Conservation (phyloP, 2,888 invertebrate genomes). For the Seira musarum region DNA sequence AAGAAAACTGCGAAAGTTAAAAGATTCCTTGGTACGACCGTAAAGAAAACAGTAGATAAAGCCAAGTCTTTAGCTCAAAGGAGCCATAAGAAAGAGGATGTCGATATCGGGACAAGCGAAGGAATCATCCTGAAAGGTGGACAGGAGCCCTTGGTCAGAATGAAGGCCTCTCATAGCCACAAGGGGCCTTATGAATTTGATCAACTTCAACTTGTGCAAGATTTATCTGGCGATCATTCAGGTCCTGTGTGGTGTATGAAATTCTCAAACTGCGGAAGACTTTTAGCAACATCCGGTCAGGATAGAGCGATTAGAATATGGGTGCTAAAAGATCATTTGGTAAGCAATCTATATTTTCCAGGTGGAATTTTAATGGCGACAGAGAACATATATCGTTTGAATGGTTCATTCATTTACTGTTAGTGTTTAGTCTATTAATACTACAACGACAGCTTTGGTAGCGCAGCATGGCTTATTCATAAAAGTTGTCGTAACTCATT, state of each 20-base stretch:
- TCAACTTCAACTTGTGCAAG: slow-evolving; percentile 90
- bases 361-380: too few relatives aligned
- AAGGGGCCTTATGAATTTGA: slow-evolving; percentile 98
- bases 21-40: slow-evolving; percentile 84
- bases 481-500: too few relatives aligned
- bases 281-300: slow-evolving; percentile 97
- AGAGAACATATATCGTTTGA: too few relatives aligned
- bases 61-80: slow-evolving; percentile 92
- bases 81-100: slow-evolving; percentile 82
- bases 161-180: slow-evolving; percentile 95
- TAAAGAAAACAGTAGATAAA: slow-evolving; percentile 92
- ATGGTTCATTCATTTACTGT: too few relatives aligned
- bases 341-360: too few relatives aligned
- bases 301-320: slow-evolving; percentile 95
- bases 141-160: slow-evolving; percentile 70
- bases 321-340: slow-evolving; percentile 93
- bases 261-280: slow-evolving; percentile 94
- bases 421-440: too few relatives aligned
- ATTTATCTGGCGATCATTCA: slow-evolving; percentile 86
- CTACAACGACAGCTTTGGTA: too few relatives aligned
- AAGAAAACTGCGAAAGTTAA: slow-evolving; percentile 73
- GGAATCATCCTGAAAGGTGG: slow-evolving; percentile 74
- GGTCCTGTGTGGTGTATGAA: slow-evolving; percentile 99
- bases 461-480: too few relatives aligned
- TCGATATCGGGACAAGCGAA: slow-evolving; percentile 87